Evolutionary conservation across 2,113 vertebrate species (phyloP).

Genomic region (Phoenicopterus ruber): DNA sequence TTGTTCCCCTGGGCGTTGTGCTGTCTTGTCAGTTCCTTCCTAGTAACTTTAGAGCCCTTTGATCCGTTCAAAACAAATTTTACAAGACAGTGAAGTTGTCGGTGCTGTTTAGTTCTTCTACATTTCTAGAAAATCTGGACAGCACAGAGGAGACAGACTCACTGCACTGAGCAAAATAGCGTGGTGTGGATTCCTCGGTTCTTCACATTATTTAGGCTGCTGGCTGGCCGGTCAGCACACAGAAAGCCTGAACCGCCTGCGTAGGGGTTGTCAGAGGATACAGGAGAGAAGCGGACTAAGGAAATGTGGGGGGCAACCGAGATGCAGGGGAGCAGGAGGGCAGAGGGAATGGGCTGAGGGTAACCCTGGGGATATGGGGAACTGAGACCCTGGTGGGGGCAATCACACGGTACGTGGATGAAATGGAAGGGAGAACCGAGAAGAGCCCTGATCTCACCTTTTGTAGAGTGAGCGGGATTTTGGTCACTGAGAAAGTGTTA

Average conservation of each 20-base stretch:
- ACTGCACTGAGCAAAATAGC: background rate
- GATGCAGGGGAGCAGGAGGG: background rate
- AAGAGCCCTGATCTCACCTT: background rate
- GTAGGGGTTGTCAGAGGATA: background rate
- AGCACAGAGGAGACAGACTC: background rate
- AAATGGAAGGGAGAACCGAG: background rate
- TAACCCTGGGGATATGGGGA: background rate
- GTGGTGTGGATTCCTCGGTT: background rate
- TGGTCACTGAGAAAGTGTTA: background rate
- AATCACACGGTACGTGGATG: accelerated
- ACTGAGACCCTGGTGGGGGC: background rate
- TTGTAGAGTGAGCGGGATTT: background rate
- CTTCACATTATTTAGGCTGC: background rate
- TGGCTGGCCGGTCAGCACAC: background rate
- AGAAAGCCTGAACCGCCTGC: background rate
- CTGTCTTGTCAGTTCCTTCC: background rate
- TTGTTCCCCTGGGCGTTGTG: background rate
- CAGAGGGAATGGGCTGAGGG: background rate
- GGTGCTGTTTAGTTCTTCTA: background rate
- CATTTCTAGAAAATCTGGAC: background rate
- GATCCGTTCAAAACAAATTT: background rate
- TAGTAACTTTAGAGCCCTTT: background rate
- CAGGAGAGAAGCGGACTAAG: background rate
- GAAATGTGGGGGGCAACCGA: background rate
- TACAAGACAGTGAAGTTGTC: background rate